These are phyloP conservation scores for Theodoxus fluviatilis DNA, from an alignment of 2,888 invertebrate genomes.

Conservation along the genomic window DNA sequence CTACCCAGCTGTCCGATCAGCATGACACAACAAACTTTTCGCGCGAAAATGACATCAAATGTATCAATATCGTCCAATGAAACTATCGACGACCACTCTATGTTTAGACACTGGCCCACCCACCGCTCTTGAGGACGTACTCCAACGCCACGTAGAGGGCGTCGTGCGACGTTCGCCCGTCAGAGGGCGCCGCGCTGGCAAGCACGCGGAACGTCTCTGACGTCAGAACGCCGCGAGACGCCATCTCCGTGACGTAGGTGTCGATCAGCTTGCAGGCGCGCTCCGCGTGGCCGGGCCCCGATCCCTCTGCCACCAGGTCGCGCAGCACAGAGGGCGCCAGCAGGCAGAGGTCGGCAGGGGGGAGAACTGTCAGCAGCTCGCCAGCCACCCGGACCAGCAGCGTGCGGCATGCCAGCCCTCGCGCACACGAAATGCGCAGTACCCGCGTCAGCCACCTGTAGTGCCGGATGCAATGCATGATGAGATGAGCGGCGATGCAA, in stretches of 20 bases:
- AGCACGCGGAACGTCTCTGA: slow-evolving; percentile 58
- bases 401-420: slow-evolving; percentile 46
- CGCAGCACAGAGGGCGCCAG: slow-evolving; percentile 55
- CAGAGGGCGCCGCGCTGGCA: slow-evolving; percentile 51
- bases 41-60: too few relatives aligned
- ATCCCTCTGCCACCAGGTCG: slow-evolving; percentile 50
- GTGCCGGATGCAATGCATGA: too few relatives aligned
- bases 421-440: slow-evolving; percentile 45
- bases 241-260: slow-evolving; percentile 56
- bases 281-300: slow-evolving; percentile 39
- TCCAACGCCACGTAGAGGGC: slow-evolving; percentile 57
- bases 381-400: slow-evolving; percentile 52
- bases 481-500: too few relatives aligned
- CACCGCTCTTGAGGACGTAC: slow-evolving; percentile 57
- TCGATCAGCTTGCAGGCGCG: slow-evolving; percentile 53
- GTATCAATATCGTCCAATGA: too few relatives aligned
- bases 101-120: neutral
- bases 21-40: too few relatives aligned
- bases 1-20: too few relatives aligned
- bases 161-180: slow-evolving; percentile 53
- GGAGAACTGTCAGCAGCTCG: slow-evolving; percentile 48
- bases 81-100: too few relatives aligned
- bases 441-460: slow-evolving; percentile 50
- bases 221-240: slow-evolving; percentile 52
- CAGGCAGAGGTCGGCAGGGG: slow-evolving; percentile 52